A percentile compares a stretch with the other conserved stretches of the same genome.
These are phyloP conservation scores for Ramphastos sulfuratus DNA, from an alignment of 2,113 vertebrate species.

Conservation along the genomic window DNA sequence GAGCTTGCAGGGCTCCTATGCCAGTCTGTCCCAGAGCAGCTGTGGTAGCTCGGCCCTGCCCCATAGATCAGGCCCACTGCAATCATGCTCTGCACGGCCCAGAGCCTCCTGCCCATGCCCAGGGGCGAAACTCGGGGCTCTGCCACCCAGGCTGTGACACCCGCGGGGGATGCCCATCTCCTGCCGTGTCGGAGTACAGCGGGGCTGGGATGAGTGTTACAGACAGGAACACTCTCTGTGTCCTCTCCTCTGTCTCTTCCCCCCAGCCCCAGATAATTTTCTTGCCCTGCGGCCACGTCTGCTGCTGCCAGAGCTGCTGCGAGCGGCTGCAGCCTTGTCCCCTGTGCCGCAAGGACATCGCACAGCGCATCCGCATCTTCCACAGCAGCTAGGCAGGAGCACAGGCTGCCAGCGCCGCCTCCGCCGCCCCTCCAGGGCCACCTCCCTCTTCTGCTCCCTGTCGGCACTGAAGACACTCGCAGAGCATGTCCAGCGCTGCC, in stretches of 20 bases:
- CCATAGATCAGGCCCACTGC: not conserved
- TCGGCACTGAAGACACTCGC: not conserved
- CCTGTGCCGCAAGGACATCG: conserved; percentile 84
- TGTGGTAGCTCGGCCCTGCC: fast-evolving
- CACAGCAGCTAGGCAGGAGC: conserved; percentile 60
- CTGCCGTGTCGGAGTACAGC: fast-evolving
- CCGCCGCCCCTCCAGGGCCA: fast-evolving
- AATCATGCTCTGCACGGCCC: not conserved
- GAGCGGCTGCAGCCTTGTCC: conserved; percentile 83
- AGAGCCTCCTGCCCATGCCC: fast-evolving
- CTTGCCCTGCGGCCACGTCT: conserved; percentile 92
- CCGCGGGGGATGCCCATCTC: fast-evolving
- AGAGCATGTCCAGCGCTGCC: not conserved
- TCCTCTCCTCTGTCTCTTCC: not conserved
- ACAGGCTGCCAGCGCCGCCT: fast-evolving
- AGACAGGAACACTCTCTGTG: not conserved
- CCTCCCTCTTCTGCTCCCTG: not conserved
- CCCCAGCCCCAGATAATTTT: conserved; percentile 90
- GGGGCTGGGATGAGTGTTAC: not conserved
- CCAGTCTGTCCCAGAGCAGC: fast-evolving
- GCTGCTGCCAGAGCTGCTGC: conserved; percentile 90
- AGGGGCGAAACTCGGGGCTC: fast-evolving
- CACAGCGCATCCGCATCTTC: conserved; percentile 88
- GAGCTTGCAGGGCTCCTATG: not conserved
- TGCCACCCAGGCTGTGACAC: not conserved